Base-by-base conservation (phyloP, 2,113 vertebrate species). In the Centropristis striata region DNA sequence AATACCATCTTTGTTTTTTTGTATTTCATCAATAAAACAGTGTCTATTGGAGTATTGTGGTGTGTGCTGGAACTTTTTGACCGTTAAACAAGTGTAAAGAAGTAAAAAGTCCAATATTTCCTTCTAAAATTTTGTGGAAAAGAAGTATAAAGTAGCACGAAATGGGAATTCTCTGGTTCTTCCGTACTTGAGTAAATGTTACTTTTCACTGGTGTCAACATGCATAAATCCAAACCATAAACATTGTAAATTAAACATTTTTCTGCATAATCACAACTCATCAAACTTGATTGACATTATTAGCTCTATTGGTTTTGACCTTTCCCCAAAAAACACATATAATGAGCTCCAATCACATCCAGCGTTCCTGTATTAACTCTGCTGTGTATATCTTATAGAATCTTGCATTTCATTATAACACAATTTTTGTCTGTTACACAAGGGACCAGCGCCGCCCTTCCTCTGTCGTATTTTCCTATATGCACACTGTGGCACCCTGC, bases 391-490 rank as follows among this genome's bases (percentile, higher is more conserved):
- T 15, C n/a, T 32, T 16, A 37, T 13, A 23, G 27, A 67, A 50
- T 50, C n/a, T 50, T 21, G n/a, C 47, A 51, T 67, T 51, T 67
- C n/a, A 67, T 67, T 51, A 51, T 23, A 37, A 18, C 46, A 15
- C 7, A 10, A 12, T 20, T 36, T 20, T 57, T 46, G n/a, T 32
- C 27, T 36, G 27, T 71, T 18, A 23, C 20, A 21, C 20, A 18
- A 51, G 21, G 20, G 23, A 51, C 47, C 20, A 12, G 4, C 46
- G 16, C 42, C 66, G 1, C 18, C 46, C 20, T 12, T 21, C 32
- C 36, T 20, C 20, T 15, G 25, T 59, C 9, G 50, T 68, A 9
- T 65, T 25, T 42, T 8, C 28, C 32, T 70, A 6, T 6, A 2
- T 51, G 28, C 44, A 59, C 50, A 10, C 20, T 46, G 12, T 47